phyloP scores from a whole-genome alignment of 2,888 invertebrate species.

The Mesopsocus fuscifrons region DNA sequence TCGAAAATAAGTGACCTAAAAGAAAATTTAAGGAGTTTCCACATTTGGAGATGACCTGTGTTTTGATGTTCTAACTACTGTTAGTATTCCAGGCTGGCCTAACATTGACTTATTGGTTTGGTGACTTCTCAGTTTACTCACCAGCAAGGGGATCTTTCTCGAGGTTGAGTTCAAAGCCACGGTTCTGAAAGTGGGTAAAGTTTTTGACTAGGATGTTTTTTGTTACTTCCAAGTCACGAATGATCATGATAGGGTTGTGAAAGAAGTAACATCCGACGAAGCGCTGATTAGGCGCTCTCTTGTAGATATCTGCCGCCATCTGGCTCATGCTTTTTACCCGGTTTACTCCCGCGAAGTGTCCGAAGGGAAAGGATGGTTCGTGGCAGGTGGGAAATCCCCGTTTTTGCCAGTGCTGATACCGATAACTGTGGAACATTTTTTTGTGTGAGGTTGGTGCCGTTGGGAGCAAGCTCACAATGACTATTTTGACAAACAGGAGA shows the following conservation, averaged over 20 bases:
- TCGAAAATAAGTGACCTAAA: slow-evolving; percentile 20
- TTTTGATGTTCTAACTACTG: too few relatives aligned
- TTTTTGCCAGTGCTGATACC: background rate
- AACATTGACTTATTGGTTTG: background rate
- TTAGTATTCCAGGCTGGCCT: background rate
- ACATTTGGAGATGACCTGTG: too few relatives aligned
- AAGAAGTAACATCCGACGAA: slow-evolving; percentile 10
- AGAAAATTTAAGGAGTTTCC: slow-evolving; percentile 16
- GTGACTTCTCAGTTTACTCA: slow-evolving; percentile 7
- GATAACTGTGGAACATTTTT: background rate
- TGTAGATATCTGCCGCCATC: too few relatives aligned
- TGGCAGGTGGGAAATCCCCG: too few relatives aligned
- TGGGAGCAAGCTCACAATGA: too few relatives aligned
- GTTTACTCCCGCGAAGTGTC: too few relatives aligned
- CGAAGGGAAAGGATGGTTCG: too few relatives aligned
- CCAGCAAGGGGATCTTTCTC: slow-evolving; percentile 15
- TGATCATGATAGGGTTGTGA: slow-evolving; percentile 9
- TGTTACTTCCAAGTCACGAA: slow-evolving; percentile 11
- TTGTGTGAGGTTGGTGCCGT: too few relatives aligned
- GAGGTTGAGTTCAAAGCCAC: slow-evolving; percentile 12
- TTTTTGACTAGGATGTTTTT: slow-evolving; percentile 16
- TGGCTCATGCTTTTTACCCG: too few relatives aligned
- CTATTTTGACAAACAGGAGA: too few relatives aligned
- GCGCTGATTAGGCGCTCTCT: too few relatives aligned
- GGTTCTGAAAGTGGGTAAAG: slow-evolving; percentile 15